Evolutionary conservation across 2,797 vertebrate species (phyloP).

Genomic region (Gymnothorax javanicus): DNA sequence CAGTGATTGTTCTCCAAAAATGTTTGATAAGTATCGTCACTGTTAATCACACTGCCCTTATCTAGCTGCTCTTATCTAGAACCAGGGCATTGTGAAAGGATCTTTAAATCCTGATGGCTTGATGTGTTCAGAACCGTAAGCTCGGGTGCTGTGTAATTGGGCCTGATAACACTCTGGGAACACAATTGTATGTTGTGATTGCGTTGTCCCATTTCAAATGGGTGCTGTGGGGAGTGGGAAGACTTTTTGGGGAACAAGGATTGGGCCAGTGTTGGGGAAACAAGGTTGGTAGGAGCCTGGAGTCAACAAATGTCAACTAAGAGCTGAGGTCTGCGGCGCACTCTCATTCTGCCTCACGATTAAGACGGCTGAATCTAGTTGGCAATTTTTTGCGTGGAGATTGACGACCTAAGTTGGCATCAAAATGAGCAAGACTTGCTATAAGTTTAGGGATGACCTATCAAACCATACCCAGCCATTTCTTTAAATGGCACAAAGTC

Average conservation of each 20-base stretch:
- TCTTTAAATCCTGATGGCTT: background rate
- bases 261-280: background rate
- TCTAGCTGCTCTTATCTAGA: background rate
- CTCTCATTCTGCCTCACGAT: background rate
- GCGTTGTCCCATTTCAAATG: background rate
- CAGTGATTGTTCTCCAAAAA: background rate
- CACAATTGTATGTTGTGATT: background rate
- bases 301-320: background rate
- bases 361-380: background rate
- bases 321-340: rapidly evolving
- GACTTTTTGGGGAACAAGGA: background rate
- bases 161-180: background rate
- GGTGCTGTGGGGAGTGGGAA: background rate
- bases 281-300: background rate
- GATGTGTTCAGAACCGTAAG: background rate
- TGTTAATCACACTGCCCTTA: background rate
- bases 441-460: background rate
- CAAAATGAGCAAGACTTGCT: background rate
- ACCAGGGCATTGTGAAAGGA: background rate
- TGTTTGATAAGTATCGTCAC: background rate
- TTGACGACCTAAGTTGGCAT: background rate
- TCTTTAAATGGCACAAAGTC: background rate
- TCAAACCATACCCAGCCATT: background rate
- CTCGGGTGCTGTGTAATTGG: background rate
- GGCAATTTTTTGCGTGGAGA: background rate